These are phyloP conservation scores for Epizoanthus illoricatus DNA, from an alignment of 92 coral and sea anemone genomes.

Conservation along the genomic window DNA sequence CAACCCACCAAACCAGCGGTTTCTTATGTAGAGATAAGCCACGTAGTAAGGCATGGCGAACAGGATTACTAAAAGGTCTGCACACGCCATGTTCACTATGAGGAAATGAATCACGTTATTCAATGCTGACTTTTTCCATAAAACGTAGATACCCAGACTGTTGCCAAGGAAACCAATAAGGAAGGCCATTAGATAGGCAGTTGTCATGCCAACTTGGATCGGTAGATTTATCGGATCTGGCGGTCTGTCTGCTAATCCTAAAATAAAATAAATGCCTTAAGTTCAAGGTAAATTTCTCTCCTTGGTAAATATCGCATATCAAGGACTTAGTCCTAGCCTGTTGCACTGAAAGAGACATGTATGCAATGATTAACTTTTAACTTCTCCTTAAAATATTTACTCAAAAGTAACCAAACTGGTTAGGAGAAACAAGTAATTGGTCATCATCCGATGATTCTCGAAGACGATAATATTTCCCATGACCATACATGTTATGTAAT, in stretches of 20 bases:
- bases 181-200: slow-evolving; percentile 11
- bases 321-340: no score
- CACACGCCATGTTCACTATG: slow-evolving; percentile 30
- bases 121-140: neutral
- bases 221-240: neutral
- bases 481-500: no score
- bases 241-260: neutral
- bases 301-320: no score
- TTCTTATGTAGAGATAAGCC: slow-evolving; percentile 7
- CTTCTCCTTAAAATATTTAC: no score
- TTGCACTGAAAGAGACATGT: no score
- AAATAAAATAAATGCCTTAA: neutral
- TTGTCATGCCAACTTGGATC: slow-evolving; percentile 26
- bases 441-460: no score
- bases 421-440: no score
- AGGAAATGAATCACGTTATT: slow-evolving; percentile 19
- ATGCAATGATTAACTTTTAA: no score
- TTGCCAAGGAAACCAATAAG: slow-evolving; percentile 35
- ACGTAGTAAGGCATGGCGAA: slow-evolving; percentile 1
- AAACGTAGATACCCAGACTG: slow-evolving; percentile 28
- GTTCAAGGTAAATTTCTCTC: no score
- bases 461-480: no score
- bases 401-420: no score
- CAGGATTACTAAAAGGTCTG: slow-evolving; percentile 16
- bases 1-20: slow-evolving; percentile 32